Evolutionary conservation across 2,888 invertebrate species (phyloP), one percentile per base, ranked within the genome.

Genomic region (Hipparchia semele): DNA sequence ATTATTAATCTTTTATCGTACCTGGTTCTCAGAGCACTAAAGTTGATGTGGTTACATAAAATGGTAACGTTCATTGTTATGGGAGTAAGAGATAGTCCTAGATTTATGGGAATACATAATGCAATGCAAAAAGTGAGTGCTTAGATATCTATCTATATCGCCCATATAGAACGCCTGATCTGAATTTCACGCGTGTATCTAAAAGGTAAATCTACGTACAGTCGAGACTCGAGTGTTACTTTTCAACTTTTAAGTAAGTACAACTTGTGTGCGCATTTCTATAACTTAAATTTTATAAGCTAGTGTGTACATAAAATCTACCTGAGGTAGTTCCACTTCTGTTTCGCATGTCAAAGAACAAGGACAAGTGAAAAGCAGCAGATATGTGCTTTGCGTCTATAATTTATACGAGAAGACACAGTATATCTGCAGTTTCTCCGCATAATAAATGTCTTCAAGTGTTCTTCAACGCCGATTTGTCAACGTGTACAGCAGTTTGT

Each of bases 1-100:
- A 33, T 53, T 65, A 64, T 64, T 49, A 51, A 65, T 33, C 12
- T 65, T 65, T 65, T 53, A 65, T 49, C 39, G 65, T 65, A 53
- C 65, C 64, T 64, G 65, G 65, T 53, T 12, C 10, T 62, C 53
- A 10, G 51, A 33, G 51, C 53, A 65, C 53, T 65, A 53, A 65
- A 33, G 10, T 53, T 51, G 12, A 65, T 53, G 65, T 6, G 53
- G 65, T 33, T 6, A 33, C 33, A 53, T 65, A 65, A 65, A 65
- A 53, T 65, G 6, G 51, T 65, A 49, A 46, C 13, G 10, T 46
- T 8, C n/a, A 53, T 53, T 65, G 65, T 53, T 65, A 65, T 65
- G 65, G 51, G 23, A 33, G 13, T 64, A 51, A 33, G 51, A 51
- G 64, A 23, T 64, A 51, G 59, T 60, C 59, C 10, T 62, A 46